Base-by-base conservation (phyloP, 2,113 vertebrate species). In the Lamprologus sp. region DNA sequence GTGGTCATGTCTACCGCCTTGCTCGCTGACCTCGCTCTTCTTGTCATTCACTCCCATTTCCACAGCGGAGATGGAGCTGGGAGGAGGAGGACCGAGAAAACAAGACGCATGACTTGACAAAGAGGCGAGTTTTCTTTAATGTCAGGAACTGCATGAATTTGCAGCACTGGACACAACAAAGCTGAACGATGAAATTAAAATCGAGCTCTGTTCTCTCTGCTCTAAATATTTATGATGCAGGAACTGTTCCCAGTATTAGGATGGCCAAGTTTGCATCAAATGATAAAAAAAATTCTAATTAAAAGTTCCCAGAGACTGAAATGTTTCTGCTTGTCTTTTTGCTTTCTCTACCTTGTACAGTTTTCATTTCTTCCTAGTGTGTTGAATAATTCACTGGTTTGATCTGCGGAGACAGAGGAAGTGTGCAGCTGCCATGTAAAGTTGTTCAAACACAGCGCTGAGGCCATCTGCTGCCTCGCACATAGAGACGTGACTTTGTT, bases 121-220 rank as follows among this genome's bases (percentile, higher is more conserved):
- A 95, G 94, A 87, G 80, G 14, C 82, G 79, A 89, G 86, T 92
- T 94, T 79, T 85, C 88, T 85, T 85, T 87, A 95, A 94, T 95
- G 94, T 93, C 94, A 92, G 83, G 15, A 82, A 81, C 82, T 89
- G 92, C 90, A 91, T 90, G 92, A 91, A 92, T 88, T 90, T 90
- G n/a, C 63, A 19, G 58, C 6, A 7, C 37, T n/a, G 82, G 82
- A 63, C 17, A 2, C 28, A 73, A 54, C 45, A 51, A 77, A 51
- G 73, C 26, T 33, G 28, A 37, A 15, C 19, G 13, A n/a, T 15
- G 35, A 42, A 73, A 40, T 84, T 7, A 58, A 81, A 82, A 54
- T 19, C 7, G 6, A 54, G n/a, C 68, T 77, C 28, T 84, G 87
- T 80, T 90, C 82, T 7, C 10, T 11, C 10, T 9, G 47, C 2